These are phyloP conservation scores for Tridacna crocea DNA, from an alignment of 2,888 invertebrate genomes.

Conservation along the genomic window DNA sequence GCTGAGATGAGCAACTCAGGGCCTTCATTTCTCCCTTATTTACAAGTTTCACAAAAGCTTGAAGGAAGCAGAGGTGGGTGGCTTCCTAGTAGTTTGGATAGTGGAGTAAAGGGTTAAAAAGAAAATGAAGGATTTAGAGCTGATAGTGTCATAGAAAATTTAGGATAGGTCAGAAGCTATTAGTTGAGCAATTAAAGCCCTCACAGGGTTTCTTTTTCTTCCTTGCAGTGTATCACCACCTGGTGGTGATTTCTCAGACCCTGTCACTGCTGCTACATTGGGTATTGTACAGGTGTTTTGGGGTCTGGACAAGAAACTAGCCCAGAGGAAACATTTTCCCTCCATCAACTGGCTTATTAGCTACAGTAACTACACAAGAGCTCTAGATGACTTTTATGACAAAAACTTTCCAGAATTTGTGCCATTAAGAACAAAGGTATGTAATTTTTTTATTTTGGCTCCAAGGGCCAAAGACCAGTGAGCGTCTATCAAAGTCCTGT, in stretches of 20 bases:
- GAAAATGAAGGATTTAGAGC: no score
- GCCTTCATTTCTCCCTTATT: no score
- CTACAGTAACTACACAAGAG: conserved; percentile 99
- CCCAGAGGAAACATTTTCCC: conserved; percentile 99
- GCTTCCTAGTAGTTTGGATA: no score
- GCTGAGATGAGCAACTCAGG: no score
- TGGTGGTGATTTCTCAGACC: conserved; percentile 99
- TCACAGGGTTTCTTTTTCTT: background rate
- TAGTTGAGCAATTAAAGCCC: background rate
- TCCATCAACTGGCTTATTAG: conserved; percentile 99
- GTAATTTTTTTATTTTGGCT: background rate
- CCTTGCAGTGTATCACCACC: conserved; percentile 94
- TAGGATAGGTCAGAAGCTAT: no score
- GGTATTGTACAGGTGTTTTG: conserved; percentile 99
- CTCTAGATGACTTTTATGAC: conserved; percentile 99
- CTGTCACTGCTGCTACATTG: conserved; percentile 99
- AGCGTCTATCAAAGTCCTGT: no score
- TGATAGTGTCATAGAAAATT: no score
- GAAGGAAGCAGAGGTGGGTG: no score
- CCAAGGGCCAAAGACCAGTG: no score
- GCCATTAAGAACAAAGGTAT: conserved; percentile 96
- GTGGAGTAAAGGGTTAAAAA: no score
- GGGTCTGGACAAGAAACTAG: conserved; percentile 99
- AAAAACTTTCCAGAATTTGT: conserved; percentile 99
- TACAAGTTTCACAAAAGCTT: no score